Base-by-base conservation (phyloP, 2,797 vertebrate species). In the Anableps anableps region DNA sequence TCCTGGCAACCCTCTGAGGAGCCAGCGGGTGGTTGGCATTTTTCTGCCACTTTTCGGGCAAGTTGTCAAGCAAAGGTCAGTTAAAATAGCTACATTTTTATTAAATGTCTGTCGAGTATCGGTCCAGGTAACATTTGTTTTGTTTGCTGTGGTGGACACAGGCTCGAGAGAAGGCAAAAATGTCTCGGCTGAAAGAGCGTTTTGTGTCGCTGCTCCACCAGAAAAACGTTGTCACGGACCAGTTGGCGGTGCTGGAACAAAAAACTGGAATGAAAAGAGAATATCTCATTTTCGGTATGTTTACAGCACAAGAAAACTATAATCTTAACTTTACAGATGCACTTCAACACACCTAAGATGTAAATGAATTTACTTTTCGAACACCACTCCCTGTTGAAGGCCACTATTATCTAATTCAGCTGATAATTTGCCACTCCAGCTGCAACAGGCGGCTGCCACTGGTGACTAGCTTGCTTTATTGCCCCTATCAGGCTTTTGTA, bases 231-330 rank as follows among this genome's bases (percentile, higher is more conserved):
- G 76, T 96, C 75, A 96, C 96, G 0, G 95, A 97, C 7, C 92
- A 95, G 79, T 83, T 99, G 89, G 90, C 86, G 0, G 90, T 80
- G 1, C 79, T 97, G 87, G 97, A 98, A 53, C 74, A 92, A 53
- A 96, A 92, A 83, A 97, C 96, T 13, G 97, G 98, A 31, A 77
- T 98, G 55, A 94, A 92, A 86, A 96, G 96, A 87, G 91, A 96
- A 47, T 97, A 96, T 74, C 88, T 98, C 89, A 94, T 94, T 6
- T 71, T 95, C 86, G 98, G 98, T 99, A 95, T 80, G 96, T 91
- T 14, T 43, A 34, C 58, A 2, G 4, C 16, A 43, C 26, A 43
- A 21, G 1, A 11, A 16, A 72, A 19, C 4, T 31, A 0, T 0
- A 10, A 7, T n/a, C 16, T 16, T 36, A 23, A 7, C 23, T 43